These are phyloP conservation scores for Battus philenor DNA, from an alignment of 1,140 invertebrate species.

Conservation along the genomic window DNA sequence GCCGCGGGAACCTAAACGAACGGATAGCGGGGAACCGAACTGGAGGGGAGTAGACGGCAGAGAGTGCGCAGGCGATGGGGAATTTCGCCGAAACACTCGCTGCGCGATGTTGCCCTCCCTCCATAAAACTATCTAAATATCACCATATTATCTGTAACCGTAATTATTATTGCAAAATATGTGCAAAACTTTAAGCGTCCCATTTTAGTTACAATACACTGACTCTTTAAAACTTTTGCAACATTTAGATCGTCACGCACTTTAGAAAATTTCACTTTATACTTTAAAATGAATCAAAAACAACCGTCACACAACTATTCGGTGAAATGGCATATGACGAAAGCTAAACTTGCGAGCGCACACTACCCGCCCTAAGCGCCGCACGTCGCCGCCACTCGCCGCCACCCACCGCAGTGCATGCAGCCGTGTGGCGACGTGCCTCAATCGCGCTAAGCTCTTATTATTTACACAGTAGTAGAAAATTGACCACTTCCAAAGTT, in stretches of 20 bases:
- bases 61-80: constrained; percentile 47
- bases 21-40: constrained; percentile 18
- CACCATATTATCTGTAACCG: constrained; percentile 57
- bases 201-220: constrained; percentile 68
- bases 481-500: constrained; percentile 71
- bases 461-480: constrained; percentile 73
- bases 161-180: constrained; percentile 72
- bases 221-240: constrained; percentile 62
- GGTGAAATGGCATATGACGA: constrained; percentile 59
- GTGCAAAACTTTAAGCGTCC: constrained; percentile 73
- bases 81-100: constrained; percentile 40
- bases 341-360: constrained; percentile 65
- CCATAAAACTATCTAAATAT: constrained; percentile 61
- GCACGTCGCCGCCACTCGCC: no score
- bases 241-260: constrained; percentile 65
- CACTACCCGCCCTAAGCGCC: no score
- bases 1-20: constrained; percentile 18
- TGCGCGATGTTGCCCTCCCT: constrained; percentile 32
- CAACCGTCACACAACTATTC: constrained; percentile 66
- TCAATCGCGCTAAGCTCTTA: constrained; percentile 69
- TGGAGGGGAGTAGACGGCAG: constrained; percentile 24
- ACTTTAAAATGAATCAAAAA: constrained; percentile 57
- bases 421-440: constrained; percentile 59
- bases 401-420: no score
- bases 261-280: constrained; percentile 49